Evolutionary conservation across 2,888 invertebrate genomes (phyloP).

Genomic region (Polyommatus icarus): DNA sequence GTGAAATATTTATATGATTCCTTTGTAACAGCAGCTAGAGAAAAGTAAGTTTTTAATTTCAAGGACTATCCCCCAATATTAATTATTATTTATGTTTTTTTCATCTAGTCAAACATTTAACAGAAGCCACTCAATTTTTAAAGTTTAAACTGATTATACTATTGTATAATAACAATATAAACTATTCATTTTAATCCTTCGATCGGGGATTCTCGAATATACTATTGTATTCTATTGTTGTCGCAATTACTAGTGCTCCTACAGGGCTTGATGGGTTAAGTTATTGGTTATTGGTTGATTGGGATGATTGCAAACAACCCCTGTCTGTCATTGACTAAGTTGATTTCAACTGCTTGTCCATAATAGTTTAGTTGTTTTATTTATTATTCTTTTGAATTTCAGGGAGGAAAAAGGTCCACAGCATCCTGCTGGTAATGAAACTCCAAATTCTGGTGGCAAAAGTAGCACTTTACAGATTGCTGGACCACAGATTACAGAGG

Average conservation of each 20-base stretch:
- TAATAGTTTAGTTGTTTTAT: not conserved
- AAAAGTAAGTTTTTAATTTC: slow-evolving; percentile 58
- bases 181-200: too few relatives aligned
- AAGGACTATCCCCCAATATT: not conserved
- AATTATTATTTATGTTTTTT: not conserved
- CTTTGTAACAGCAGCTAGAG: slow-evolving; percentile 73
- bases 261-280: too few relatives aligned
- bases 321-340: not conserved
- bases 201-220: too few relatives aligned
- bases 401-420: slow-evolving; percentile 63
- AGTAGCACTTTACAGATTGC: slow-evolving; percentile 60
- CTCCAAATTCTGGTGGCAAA: slow-evolving; percentile 49
- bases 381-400: slow-evolving; percentile 33
- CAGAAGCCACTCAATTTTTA: not conserved
- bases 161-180: too few relatives aligned
- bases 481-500: slow-evolving; percentile 68
- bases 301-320: too few relatives aligned
- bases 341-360: not conserved
- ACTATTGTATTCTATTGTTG: too few relatives aligned
- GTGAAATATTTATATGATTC: slow-evolving; percentile 82
- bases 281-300: too few relatives aligned
- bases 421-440: slow-evolving; percentile 49
- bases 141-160: too few relatives aligned
- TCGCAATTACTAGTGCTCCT: too few relatives aligned
- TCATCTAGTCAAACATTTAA: not conserved